Evolutionary conservation across 2,888 invertebrate genomes (phyloP).

Genomic region (Pimpla rufipes): DNA sequence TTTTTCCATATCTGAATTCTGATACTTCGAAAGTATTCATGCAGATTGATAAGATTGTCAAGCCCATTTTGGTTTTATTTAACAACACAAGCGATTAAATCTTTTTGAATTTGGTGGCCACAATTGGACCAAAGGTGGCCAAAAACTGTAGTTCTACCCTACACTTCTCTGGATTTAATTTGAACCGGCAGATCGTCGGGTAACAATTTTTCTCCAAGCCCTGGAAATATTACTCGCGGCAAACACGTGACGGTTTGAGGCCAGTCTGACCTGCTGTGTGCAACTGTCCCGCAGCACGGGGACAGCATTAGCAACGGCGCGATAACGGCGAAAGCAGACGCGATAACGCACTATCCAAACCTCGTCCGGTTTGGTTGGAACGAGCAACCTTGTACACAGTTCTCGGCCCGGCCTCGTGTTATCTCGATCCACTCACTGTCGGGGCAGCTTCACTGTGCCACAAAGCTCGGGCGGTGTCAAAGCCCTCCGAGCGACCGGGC

Average conservation of each 20-base stretch:
- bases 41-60: no score
- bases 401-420: conserved; percentile 46
- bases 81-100: no score
- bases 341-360: conserved; percentile 62
- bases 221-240: neutral
- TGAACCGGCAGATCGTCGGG: neutral
- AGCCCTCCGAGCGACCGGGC: conserved; percentile 31
- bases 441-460: conserved; percentile 49
- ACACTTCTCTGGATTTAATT: no score
- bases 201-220: neutral
- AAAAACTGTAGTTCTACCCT: no score
- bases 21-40: no score
- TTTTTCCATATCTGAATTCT: no score
- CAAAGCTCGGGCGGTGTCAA: conserved; percentile 19
- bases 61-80: no score
- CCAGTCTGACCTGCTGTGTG: neutral
- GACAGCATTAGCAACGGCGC: conserved; percentile 11
- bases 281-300: no score
- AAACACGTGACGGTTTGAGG: neutral
- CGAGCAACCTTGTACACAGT: conserved; percentile 50
- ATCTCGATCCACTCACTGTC: conserved; percentile 61
- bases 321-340: conserved; percentile 51
- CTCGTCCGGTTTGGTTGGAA: conserved; percentile 18
- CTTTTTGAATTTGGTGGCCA: no score
- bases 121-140: no score